Percentiles rank a stretch among this genome's conserved stretches.
These are phyloP conservation scores for Ptychobarbus kaznakovi DNA, from an alignment of 2,797 vertebrate species.

Conservation along the genomic window DNA sequence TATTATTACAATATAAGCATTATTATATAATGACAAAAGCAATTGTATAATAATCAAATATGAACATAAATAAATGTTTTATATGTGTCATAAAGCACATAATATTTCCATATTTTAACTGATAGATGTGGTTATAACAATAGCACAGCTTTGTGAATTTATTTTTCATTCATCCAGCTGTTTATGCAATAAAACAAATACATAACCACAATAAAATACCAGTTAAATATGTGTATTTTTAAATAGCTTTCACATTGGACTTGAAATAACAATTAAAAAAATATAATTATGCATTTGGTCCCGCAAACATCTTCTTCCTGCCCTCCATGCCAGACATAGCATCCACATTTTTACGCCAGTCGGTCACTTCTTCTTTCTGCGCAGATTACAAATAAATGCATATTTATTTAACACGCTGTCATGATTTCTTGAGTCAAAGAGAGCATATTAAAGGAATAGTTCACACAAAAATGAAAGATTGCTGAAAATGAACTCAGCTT, in stretches of 20 bases:
- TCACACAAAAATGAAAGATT: not conserved
- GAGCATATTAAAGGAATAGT: not conserved
- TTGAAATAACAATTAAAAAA: not conserved
- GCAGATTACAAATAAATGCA: conserved; percentile 4
- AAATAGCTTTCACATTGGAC: not conserved
- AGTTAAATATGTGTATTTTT: not conserved
- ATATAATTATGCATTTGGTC: conserved; percentile 62
- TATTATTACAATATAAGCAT: conserved; percentile 22
- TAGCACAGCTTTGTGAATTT: not conserved
- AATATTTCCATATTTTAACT: not conserved
- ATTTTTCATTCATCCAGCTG: not conserved
- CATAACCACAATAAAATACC: not conserved
- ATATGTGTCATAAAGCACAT: conserved; percentile 21
- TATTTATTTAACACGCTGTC: not conserved
- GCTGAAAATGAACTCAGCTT: not conserved
- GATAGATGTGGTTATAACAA: not conserved
- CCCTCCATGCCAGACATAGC: conserved; percentile 81
- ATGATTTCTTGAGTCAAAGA: not conserved
- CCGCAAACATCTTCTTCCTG: conserved; percentile 78
- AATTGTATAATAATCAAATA: conserved; percentile 49
- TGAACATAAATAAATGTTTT: conserved; percentile 30
- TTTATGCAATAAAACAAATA: not conserved
- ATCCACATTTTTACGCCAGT: conserved; percentile 82
- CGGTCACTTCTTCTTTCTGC: conserved; percentile 80
- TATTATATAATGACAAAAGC: conserved; percentile 45